Base-by-base conservation (phyloP, 2,797 vertebrate species). In the Etheostoma nigrum region DNA sequence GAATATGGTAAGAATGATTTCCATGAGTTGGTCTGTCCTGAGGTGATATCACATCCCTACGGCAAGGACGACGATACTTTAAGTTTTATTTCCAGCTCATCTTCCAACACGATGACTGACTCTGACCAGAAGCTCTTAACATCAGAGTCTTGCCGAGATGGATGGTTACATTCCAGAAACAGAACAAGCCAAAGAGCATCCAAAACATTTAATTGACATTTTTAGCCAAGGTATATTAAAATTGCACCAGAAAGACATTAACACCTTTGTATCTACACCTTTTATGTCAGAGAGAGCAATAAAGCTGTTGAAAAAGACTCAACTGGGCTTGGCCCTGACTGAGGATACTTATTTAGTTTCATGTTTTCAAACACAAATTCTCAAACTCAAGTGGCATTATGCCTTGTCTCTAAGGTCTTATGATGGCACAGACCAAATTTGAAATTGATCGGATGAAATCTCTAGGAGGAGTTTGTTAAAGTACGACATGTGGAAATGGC, bases 1-100 rank as follows among this genome's bases (percentile, higher is more conserved):
- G 8, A 77, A 75, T 52, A 76, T 53, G 23, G 25, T 58, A n/a
- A 13, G 72, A 79, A 40, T 47, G n/a, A 47, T 73, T 81, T 65
- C 57, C 47, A 58, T 54, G 21, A 54, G 33, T 53, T 73, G 68
- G 23, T 69, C 59, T 55, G 82, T 49, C 52, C 55, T 21, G 69
- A 84, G 72, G 23, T 70, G 63, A 79, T 81, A 53, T 76, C 76
- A 66, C n/a, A 3, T 60, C 44, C 12, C 12, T 16, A 1, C n/a
- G 44, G 14, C 62, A 71, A 74, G 12, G 27, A 70, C 18, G 40
- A 71, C 54, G 49, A 52, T 0, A 64, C 4, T 23, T 67, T 23
- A 25, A 55, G 21, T 15, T 16, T 36, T 23, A 27, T 79, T 78
- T 74, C 57, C 59, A 52, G 69, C 36, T 47, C 36, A 25, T 53